phyloP scores from a whole-genome alignment of 2,797 vertebrate genomes.

The Psittacula derbiana region DNA sequence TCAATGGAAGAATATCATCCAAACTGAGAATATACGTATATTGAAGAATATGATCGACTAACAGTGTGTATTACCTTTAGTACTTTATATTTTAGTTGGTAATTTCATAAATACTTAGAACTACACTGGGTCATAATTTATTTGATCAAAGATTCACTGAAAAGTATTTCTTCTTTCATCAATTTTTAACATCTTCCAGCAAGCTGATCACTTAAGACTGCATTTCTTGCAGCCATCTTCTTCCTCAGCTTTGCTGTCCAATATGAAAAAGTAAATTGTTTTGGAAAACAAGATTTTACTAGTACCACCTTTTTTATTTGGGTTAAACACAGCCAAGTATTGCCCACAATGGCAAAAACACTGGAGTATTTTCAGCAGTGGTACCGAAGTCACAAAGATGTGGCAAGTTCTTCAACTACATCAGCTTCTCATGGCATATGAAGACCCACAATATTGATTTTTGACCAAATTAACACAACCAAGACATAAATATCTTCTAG shows the following conservation, averaged over 20 bases:
- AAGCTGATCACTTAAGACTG: neutral
- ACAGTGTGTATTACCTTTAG: neutral
- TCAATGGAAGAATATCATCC: neutral
- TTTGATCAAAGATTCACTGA: neutral
- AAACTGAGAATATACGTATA: neutral
- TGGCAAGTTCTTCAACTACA: neutral
- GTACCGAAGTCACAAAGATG: neutral
- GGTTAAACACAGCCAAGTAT: neutral
- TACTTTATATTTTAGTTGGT: neutral
- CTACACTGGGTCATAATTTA: neutral
- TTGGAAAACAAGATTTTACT: neutral
- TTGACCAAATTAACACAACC: neutral
- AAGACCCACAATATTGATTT: neutral
- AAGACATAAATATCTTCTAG: neutral
- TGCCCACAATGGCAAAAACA: neutral
- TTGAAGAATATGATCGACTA: neutral
- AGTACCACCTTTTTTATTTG: neutral
- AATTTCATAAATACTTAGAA: neutral
- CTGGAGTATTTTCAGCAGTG: neutral
- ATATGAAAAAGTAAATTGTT: neutral
- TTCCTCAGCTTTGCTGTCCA: neutral
- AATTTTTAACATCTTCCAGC: neutral
- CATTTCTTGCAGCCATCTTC: neutral
- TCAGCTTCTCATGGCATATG: neutral
- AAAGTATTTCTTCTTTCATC: fast-evolving